These are phyloP conservation scores for Eilema sororculum DNA, from an alignment of 2,888 invertebrate genomes.

Conservation along the genomic window DNA sequence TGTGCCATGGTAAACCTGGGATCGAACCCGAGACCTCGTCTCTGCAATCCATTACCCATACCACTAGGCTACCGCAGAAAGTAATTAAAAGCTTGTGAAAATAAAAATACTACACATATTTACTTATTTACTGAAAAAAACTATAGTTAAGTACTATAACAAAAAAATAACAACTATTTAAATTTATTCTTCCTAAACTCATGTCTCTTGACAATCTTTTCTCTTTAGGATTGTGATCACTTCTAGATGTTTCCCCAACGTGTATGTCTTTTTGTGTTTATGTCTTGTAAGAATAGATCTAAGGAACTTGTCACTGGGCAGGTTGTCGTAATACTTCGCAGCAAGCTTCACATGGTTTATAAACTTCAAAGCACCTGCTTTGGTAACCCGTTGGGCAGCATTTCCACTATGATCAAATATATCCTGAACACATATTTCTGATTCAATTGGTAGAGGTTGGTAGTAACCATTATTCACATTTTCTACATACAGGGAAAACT, in stretches of 20 bases:
- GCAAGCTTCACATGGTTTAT: neutral
- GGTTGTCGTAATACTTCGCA: neutral
- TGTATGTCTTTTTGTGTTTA: neutral
- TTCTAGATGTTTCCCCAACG: neutral
- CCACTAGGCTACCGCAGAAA: too few relatives aligned
- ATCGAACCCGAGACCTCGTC: too few relatives aligned
- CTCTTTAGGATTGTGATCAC: neutral
- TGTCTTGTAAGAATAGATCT: constrained; percentile 1
- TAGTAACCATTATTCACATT: neutral
- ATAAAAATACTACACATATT: too few relatives aligned
- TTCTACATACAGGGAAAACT: constrained; percentile 16
- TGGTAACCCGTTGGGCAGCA: neutral
- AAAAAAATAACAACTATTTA: too few relatives aligned
- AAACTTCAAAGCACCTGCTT: neutral
- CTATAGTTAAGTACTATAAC: too few relatives aligned
- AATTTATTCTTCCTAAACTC: neutral
- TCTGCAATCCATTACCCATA: too few relatives aligned
- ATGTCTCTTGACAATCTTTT: neutral
- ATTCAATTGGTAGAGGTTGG: neutral
- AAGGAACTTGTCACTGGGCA: constrained; percentile 2
- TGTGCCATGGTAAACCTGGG: too few relatives aligned
- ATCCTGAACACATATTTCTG: constrained; percentile 16
- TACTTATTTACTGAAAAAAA: too few relatives aligned
- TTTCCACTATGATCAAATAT: constrained; percentile 12
- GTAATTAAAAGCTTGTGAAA: too few relatives aligned